Evolutionary conservation across 2,797 vertebrate species (phyloP).

Genomic region (Aulostomus chinensis): DNA sequence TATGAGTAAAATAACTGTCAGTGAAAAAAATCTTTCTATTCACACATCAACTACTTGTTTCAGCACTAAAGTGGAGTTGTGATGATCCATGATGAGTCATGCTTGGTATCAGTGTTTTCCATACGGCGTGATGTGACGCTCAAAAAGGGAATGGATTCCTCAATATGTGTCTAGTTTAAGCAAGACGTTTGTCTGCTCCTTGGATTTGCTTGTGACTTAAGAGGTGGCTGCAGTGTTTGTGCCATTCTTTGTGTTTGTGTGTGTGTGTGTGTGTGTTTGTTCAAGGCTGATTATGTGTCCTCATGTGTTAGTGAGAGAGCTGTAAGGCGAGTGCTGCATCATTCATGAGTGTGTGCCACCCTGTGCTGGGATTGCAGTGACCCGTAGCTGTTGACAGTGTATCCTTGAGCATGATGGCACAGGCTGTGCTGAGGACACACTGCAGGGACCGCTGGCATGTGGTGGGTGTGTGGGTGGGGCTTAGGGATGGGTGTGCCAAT

Average conservation of each 20-base stretch:
- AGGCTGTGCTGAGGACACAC: conserved; percentile 53
- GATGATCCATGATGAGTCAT: not conserved
- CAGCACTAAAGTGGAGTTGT: not conserved
- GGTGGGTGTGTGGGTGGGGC: conserved; percentile 42
- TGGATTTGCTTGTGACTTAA: conserved; percentile 17
- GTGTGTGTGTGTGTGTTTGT: no score
- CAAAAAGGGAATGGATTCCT: not conserved
- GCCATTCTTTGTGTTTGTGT: conserved; percentile 16
- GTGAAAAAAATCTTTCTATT: no score
- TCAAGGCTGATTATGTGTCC: conserved; percentile 47
- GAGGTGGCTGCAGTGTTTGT: conserved; percentile 1
- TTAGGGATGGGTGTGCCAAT: conserved; percentile 14
- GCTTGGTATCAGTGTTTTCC: conserved; percentile 2
- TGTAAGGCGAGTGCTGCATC: conserved; percentile 56
- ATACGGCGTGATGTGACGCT: no score
- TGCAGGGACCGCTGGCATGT: conserved; percentile 47
- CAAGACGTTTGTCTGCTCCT: conserved; percentile 23
- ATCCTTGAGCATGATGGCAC: conserved; percentile 64
- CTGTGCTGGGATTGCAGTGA: conserved; percentile 62
- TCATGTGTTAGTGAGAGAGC: conserved; percentile 46
- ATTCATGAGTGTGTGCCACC: conserved; percentile 72
- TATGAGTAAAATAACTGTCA: no score
- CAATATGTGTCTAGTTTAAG: no score
- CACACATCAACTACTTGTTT: no score
- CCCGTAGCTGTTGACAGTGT: conserved; percentile 69